A percentile compares a stretch with the other conserved stretches of the same genome.
phyloP scores from a whole-genome alignment of 2,797 vertebrate genomes.

The Pygocentrus nattereri region DNA sequence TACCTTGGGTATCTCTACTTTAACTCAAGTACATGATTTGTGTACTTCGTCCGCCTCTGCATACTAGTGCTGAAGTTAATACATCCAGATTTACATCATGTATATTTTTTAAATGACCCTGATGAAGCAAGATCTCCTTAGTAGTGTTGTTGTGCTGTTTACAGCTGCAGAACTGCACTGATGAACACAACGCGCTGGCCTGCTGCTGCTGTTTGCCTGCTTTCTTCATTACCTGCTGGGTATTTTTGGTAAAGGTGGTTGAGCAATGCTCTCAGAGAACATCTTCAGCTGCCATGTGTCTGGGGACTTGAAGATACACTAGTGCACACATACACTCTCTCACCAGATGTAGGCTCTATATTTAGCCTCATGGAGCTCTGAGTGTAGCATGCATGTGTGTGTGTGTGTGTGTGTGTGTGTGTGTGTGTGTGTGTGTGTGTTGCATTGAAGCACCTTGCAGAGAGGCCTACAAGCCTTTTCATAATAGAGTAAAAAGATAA shows the following conservation, averaged over 20 bases:
- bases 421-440: too few relatives aligned
- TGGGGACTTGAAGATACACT: background rate
- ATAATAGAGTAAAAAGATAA: background rate
- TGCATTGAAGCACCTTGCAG: slow-evolving; percentile 27
- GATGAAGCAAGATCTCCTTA: background rate
- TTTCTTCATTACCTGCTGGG: background rate
- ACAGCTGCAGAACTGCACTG: background rate
- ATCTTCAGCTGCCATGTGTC: background rate
- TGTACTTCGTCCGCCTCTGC: too few relatives aligned
- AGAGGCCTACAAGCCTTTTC: slow-evolving; percentile 7
- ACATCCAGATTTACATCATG: background rate
- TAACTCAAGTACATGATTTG: too few relatives aligned
- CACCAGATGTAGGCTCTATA: slow-evolving; percentile 23
- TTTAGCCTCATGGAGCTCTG: slow-evolving; percentile 23
- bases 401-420: background rate
- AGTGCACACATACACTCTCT: background rate
- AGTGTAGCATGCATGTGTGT: background rate
- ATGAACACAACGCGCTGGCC: background rate
- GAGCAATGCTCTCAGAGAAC: slow-evolving; percentile 13
- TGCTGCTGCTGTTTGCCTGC: background rate
- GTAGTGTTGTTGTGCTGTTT: background rate
- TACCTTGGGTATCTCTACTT: too few relatives aligned
- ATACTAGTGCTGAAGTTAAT: too few relatives aligned
- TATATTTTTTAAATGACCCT: background rate
- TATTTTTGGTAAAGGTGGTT: background rate